Conservation (phyloP, 2,113 vertebrate genomes). For the Puntigrus tetrazona region DNA sequence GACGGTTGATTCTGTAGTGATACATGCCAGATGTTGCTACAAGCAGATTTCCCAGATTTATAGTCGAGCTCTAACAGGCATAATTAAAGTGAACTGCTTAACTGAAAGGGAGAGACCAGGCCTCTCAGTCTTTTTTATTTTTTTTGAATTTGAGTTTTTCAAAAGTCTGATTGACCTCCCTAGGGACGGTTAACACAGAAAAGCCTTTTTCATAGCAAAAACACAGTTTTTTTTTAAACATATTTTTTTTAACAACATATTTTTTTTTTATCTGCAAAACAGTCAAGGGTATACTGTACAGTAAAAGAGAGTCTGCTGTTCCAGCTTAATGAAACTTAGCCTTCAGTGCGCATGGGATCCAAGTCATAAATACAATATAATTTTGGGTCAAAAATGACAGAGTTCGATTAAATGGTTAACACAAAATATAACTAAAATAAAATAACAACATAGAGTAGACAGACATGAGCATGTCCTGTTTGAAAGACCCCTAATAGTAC, state of each 20-base stretch:
- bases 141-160: background rate
- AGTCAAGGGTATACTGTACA: background rate
- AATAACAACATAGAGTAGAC: too few relatives aligned
- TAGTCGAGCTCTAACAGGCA: constrained; percentile 54
- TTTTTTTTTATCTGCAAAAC: background rate
- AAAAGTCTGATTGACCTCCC: background rate
- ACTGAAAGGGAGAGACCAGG: constrained; percentile 41
- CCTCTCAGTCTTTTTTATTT: background rate
- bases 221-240: too few relatives aligned
- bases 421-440: too few relatives aligned
- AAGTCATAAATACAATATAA: too few relatives aligned
- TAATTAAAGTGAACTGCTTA: constrained; percentile 59
- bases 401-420: too few relatives aligned
- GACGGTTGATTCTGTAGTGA: constrained; percentile 53
- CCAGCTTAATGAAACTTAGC: too few relatives aligned
- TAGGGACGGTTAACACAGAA: background rate
- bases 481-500: too few relatives aligned
- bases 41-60: constrained; percentile 57
- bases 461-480: too few relatives aligned
- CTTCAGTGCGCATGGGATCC: too few relatives aligned
- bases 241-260: too few relatives aligned
- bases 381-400: too few relatives aligned
- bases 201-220: background rate
- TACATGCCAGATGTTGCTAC: constrained; percentile 58
- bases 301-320: background rate